Conservation (phyloP, 1,140 invertebrate species). For the Drosophila asahinai region DNA sequence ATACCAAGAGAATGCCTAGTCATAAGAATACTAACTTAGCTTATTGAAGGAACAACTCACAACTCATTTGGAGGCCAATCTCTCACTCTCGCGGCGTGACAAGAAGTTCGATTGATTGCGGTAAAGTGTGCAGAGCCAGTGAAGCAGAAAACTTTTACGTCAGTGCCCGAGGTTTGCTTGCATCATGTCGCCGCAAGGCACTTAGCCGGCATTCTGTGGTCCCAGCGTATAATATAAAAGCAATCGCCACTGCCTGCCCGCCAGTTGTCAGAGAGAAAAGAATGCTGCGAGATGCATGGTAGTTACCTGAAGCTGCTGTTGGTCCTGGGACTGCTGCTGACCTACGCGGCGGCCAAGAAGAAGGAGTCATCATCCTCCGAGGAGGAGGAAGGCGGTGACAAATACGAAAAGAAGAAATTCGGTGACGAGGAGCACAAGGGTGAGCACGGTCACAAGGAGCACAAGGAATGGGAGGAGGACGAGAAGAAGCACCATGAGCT, state of each 20-base stretch:
- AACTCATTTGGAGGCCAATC: constrained; percentile 42
- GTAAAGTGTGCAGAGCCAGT: constrained; percentile 23
- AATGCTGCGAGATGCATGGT: constrained; percentile 53
- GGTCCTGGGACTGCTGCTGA: constrained; percentile 68
- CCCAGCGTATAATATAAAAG: constrained; percentile 62
- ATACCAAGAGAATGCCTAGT: too few relatives aligned
- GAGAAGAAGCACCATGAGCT: constrained; percentile 89
- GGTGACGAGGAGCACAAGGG: constrained; percentile 86
- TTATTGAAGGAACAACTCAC: background rate
- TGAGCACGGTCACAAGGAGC: constrained; percentile 87
- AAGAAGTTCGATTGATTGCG: constrained; percentile 28
- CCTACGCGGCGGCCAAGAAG: constrained; percentile 70
- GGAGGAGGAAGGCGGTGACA: constrained; percentile 85
- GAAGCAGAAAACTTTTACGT: constrained; percentile 59
- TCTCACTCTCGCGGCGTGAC: constrained; percentile 4
- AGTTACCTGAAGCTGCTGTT: constrained; percentile 66
- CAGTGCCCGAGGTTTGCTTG: constrained; percentile 52
- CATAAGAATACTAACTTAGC: background rate
- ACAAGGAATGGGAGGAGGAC: constrained; percentile 80
- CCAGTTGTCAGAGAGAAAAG: constrained; percentile 37
- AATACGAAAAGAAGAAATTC: constrained; percentile 85
- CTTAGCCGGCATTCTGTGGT: constrained; percentile 48
- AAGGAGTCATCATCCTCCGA: constrained; percentile 73
- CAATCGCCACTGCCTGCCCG: background rate
- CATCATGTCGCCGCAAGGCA: constrained; percentile 41